These are phyloP conservation scores for Muschampia plurimacula DNA, from an alignment of 2,888 invertebrate species.

Conservation along the genomic window DNA sequence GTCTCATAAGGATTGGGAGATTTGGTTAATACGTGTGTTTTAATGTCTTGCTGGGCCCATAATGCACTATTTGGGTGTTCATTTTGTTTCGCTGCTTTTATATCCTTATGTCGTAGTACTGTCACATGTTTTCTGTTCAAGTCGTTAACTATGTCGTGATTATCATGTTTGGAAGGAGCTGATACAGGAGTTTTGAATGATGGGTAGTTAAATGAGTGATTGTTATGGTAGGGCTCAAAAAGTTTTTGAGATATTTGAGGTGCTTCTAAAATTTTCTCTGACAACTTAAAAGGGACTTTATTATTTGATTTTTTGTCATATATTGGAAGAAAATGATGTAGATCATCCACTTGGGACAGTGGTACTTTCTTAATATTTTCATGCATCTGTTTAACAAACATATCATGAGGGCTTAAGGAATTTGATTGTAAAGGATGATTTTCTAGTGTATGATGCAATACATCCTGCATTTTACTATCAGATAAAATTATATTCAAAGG, in stretches of 20 bases:
- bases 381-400: slow-evolving; percentile 48
- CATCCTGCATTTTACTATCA: slow-evolving; percentile 53
- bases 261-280: slow-evolving; percentile 14
- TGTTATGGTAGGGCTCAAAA: slow-evolving; percentile 33
- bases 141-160: slow-evolving; percentile 43
- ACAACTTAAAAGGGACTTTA: slow-evolving; percentile 25
- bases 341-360: slow-evolving; percentile 55
- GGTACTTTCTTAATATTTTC: slow-evolving; percentile 56
- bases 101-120: slow-evolving; percentile 59
- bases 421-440: slow-evolving; percentile 43
- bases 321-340: slow-evolving; percentile 61
- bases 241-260: slow-evolving; percentile 13
- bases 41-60: slow-evolving; percentile 53
- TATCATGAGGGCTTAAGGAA: slow-evolving; percentile 47
- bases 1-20: slow-evolving; percentile 71
- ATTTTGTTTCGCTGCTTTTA: slow-evolving; percentile 51
- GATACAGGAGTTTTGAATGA: slow-evolving; percentile 32
- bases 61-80: slow-evolving; percentile 45
- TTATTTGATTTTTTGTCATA: slow-evolving; percentile 49
- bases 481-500: slow-evolving; percentile 51
- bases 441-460: slow-evolving; percentile 45
- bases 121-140: slow-evolving; percentile 59
- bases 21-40: slow-evolving; percentile 63
- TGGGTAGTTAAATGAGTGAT: slow-evolving; percentile 14
- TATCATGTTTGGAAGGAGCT: slow-evolving; percentile 39